Evolutionary conservation across 1,140 invertebrate species (phyloP).

Genomic region (Drosophila nebulosa): DNA sequence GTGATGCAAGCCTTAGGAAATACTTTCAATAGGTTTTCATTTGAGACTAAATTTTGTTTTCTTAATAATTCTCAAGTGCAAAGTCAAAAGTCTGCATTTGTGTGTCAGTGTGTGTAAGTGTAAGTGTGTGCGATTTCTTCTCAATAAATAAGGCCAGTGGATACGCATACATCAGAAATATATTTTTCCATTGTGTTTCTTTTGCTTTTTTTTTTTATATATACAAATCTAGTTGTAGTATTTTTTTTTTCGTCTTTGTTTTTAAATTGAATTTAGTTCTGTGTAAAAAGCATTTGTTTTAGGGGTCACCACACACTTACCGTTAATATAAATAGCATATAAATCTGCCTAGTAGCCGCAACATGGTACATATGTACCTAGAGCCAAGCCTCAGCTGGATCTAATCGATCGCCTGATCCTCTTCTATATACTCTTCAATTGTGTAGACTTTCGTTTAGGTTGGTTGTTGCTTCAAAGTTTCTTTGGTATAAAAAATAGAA

Average conservation of each 20-base stretch:
- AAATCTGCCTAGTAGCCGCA: conserved; percentile 49
- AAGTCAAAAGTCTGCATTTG: conserved; percentile 32
- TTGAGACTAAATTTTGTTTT: conserved; percentile 37
- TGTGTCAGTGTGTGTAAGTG: conserved; percentile 31
- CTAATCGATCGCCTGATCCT: conserved; percentile 17
- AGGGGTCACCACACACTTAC: conserved; percentile 19
- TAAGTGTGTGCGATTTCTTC: conserved; percentile 41
- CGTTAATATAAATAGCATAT: conserved; percentile 27
- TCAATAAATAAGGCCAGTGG: conserved; percentile 80
- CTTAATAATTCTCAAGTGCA: conserved; percentile 43
- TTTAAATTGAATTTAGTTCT: background rate
- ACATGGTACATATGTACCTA: conserved; percentile 16
- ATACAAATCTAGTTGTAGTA: conserved; percentile 69
- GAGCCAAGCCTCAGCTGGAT: conserved; percentile 18
- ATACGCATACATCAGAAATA: conserved; percentile 80
- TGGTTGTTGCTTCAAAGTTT: conserved; percentile 58
- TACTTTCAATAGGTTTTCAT: conserved; percentile 13
- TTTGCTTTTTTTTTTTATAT: no score
- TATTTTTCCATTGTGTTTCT: conserved; percentile 63
- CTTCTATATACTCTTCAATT: background rate
- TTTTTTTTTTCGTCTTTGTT: conserved; percentile 1
- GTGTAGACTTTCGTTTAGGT: conserved; percentile 38
- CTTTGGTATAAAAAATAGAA: conserved; percentile 80
- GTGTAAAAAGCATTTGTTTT: conserved; percentile 47
- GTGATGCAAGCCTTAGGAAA: conserved; percentile 54